These are phyloP conservation scores for Pholis gunnellus DNA, from an alignment of 2,113 vertebrate genomes.

Conservation along the genomic window DNA sequence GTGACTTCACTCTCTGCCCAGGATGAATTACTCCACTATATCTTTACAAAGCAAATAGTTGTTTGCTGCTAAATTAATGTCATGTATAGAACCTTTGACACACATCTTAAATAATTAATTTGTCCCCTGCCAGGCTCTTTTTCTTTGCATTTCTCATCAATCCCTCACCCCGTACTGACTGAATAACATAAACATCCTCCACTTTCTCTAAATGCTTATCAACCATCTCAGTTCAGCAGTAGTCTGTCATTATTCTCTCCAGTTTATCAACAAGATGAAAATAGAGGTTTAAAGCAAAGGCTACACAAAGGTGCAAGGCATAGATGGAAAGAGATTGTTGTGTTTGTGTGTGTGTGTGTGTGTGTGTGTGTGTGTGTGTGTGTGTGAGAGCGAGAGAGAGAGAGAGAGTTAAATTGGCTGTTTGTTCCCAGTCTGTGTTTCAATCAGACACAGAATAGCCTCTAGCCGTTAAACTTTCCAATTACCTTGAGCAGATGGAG, in stretches of 20 bases:
- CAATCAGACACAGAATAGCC: constrained; percentile 73
- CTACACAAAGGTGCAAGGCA: constrained; percentile 18
- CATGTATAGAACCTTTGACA: not conserved
- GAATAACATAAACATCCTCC: constrained; percentile 32
- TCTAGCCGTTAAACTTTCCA: constrained; percentile 76
- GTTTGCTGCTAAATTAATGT: not conserved
- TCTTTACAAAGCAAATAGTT: not conserved
- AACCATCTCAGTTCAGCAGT: constrained; percentile 44
- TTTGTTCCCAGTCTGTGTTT: constrained; percentile 65
- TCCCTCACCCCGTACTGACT: not conserved
- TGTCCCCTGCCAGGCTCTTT: not conserved
- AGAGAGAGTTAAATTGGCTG: constrained; percentile 69
- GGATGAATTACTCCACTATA: not conserved
- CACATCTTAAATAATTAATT: not conserved
- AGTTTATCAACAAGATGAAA: constrained; percentile 34
- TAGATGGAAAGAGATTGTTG: constrained; percentile 26
- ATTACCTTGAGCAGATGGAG: constrained; percentile 78
- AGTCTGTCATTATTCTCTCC: constrained; percentile 16
- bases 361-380: constrained; percentile 7
- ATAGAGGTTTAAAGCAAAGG: not conserved
- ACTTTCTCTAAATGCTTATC: constrained; percentile 35
- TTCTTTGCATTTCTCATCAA: constrained; percentile 15
- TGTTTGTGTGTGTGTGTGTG: not conserved
- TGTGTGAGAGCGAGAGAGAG: constrained; percentile 1
- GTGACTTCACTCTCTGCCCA: not conserved